Base-by-base conservation (phyloP, 1,140 invertebrate genomes). In the Drosophila trapezifrons region DNA sequence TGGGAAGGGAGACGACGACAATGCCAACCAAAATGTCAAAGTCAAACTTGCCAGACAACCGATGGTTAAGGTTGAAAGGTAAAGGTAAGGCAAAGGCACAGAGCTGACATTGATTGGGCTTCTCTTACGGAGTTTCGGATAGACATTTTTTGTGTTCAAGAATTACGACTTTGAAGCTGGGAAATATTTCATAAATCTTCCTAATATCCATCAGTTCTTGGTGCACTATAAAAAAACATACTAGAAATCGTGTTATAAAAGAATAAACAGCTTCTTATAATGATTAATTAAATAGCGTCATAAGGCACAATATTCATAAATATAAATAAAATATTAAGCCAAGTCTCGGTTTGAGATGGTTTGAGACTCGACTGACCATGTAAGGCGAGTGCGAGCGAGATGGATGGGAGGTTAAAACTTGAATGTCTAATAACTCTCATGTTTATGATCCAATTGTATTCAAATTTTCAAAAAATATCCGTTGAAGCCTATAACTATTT, bases 21-120 rank as follows among this genome's bases (percentile, higher is more conserved):
- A 83, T 79, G 80, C 64, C 67, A 69, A 32, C 51, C 70, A 72
- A 67, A 81, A 85, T 69, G 82, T 85, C 82, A 85, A 86, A 85
- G 75, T 86, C 71, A 75, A 76, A 76, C 72, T 76, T 75, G 40
- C 52, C 71, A 66, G 73, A 76, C 72, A 74, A 35, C 70, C 32
- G 56, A 45, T 70, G 66, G 56, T 76, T 75, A 55, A 63, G 58
- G 51, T 54, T 47, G 49, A 62, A 62, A 52, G 54, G 35, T 20
- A 57, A 57, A 64, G 57, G 57, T 25, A 49, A 62, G 25, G 32
- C 27, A 15, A 20, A 65, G 65, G 45, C 18, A 51, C 13, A 25
- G 43, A 42, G 45, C 35, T 18, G 65, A 79, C 80, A 63, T 76
- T 83, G 80, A 83, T 80, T 84, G 80, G 76, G 57, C 63, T 81